Conservation (phyloP, 2,888 invertebrate species). For the Apamea monoglypha region DNA sequence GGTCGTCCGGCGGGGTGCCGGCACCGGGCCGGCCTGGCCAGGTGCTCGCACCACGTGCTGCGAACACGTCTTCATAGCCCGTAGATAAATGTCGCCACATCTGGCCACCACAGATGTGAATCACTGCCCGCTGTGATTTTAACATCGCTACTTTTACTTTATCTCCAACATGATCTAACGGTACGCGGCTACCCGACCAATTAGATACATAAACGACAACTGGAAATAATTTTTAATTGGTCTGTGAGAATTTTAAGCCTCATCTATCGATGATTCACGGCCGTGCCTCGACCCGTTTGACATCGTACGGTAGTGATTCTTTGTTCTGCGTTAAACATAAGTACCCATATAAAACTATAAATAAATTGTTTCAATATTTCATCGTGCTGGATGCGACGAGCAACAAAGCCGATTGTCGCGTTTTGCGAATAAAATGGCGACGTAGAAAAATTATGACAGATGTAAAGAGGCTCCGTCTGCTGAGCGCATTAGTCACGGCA, state of each 20-base stretch:
- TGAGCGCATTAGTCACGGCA: slow-evolving; percentile 84
- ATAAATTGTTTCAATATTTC: slow-evolving; percentile 84
- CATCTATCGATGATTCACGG: slow-evolving; percentile 78
- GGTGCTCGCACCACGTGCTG: slow-evolving; percentile 82
- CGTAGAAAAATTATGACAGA: slow-evolving; percentile 90
- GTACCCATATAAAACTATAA: slow-evolving; percentile 77
- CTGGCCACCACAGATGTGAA: slow-evolving; percentile 78
- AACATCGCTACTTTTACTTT: slow-evolving; percentile 79
- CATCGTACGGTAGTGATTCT: slow-evolving; percentile 75
- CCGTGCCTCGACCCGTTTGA: slow-evolving; percentile 67
- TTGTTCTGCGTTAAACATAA: slow-evolving; percentile 74
- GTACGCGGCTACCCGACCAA: slow-evolving; percentile 75
- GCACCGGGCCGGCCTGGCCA: slow-evolving; percentile 67
- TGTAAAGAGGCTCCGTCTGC: slow-evolving; percentile 79
- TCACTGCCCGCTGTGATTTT: slow-evolving; percentile 81
- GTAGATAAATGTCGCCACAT: slow-evolving; percentile 75
- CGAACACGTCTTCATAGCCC: slow-evolving; percentile 75
- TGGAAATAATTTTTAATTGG: slow-evolving; percentile 82
- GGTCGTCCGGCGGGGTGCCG: slow-evolving; percentile 78
- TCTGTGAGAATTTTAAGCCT: slow-evolving; percentile 75
- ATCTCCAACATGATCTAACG: slow-evolving; percentile 77
- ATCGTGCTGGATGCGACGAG: slow-evolving; percentile 74
- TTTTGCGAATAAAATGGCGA: slow-evolving; percentile 87
- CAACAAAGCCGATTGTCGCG: slow-evolving; percentile 86
- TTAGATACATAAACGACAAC: slow-evolving; percentile 78